Evolutionary conservation across 2,797 vertebrate species (phyloP).

Genomic region (Hybognathus amarus): DNA sequence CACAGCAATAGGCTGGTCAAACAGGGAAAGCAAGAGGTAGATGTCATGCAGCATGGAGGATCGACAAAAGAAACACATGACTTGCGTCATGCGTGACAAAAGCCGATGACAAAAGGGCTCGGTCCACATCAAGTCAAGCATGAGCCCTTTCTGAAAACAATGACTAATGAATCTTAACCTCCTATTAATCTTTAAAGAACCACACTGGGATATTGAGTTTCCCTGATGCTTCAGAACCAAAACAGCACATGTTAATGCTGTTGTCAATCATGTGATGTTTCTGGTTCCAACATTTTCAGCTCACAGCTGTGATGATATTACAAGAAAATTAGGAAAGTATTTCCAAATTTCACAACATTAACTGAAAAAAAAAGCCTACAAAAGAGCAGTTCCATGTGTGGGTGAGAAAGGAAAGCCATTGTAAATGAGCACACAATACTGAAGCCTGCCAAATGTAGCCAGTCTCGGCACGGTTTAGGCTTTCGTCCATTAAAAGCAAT

Average conservation of each 20-base stretch:
- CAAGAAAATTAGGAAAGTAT: background rate
- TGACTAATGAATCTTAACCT: slow-evolving; percentile 83
- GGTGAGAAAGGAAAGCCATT: slow-evolving; percentile 7
- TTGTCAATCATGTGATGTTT: slow-evolving; percentile 67
- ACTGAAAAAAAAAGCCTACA: background rate
- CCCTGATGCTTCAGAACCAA: slow-evolving; percentile 65
- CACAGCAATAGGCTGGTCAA: slow-evolving; percentile 11
- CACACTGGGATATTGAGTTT: slow-evolving; percentile 78
- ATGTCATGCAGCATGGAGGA: slow-evolving; percentile 47
- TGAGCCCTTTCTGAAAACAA: slow-evolving; percentile 71
- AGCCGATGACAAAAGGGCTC: slow-evolving; percentile 61
- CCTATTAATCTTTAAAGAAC: slow-evolving; percentile 80
- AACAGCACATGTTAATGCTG: slow-evolving; percentile 60
- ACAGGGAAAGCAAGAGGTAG: slow-evolving; percentile 17
- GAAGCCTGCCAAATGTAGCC: slow-evolving; percentile 35
- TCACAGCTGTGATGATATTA: slow-evolving; percentile 8
- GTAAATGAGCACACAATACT: slow-evolving; percentile 6
- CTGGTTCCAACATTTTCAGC: slow-evolving; percentile 59
- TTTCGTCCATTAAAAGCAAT: slow-evolving; percentile 38
- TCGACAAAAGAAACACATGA: slow-evolving; percentile 53
- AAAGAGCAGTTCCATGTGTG: slow-evolving; percentile 13
- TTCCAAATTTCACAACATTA: background rate
- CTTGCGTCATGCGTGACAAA: slow-evolving; percentile 61
- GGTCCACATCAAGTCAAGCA: slow-evolving; percentile 64
- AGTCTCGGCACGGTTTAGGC: slow-evolving; percentile 29